Base-by-base conservation (phyloP, 2,888 invertebrate species). In the Lumbricus terrestris region DNA sequence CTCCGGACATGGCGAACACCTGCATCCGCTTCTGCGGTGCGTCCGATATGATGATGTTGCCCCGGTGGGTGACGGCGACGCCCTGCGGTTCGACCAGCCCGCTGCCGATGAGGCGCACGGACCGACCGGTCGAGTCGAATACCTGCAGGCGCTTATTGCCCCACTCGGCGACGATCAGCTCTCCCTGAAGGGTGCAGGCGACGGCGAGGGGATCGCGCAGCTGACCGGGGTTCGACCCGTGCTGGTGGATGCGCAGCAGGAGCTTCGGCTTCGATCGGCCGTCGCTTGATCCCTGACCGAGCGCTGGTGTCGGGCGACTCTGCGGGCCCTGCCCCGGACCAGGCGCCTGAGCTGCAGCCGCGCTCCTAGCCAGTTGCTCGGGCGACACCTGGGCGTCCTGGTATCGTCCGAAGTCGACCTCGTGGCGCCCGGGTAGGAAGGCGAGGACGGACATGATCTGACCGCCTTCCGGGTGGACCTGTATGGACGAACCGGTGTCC, bases 141-240 rank as follows among this genome's bases (percentile, higher is more conserved):
- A 92, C 85, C 90, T 93, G 93, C 20, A 93, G 35, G 42, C 93
- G 89, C 89, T 92, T 92, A 90, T 93, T 93, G 85, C 92, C 92
- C 91, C 92, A 92, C 88, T 93, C 93, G 1, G 92, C 89, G 6
- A 93, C 92, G 29, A 91, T 91, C 54, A 93, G 91, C 33, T 92
- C 91, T 5, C 92, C 92, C 37, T 91, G 91, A 20, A 91, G 90
- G 6, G 92, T 88, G 82, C 92, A 92, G 47, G 92, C 91, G 38
- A 92, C 92, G 23, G 92, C 91, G 4, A 92, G 90, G 4, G 93
- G 92, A 38, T 92, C 92, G 18, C 91, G 89, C 29, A 92, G 47
- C 82, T 92, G 92, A 6, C 92, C 90, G 15, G 89, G 90, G 34
- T 40, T 38, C 69, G 83, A 88, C 33, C 91, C 91, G 35, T 89